Conservation (phyloP, 2,113 vertebrate genomes). For the human region GRCh38 chr4:15753001-15753500, state of each 20-base stretch:
- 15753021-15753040: no score
- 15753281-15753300: background rate
- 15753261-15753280: background rate
- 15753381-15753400: background rate
- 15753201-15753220: background rate
- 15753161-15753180: background rate
- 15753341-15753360: background rate
- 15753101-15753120: background rate
- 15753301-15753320: background rate
- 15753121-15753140: background rate
- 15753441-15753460: background rate
- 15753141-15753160: background rate
- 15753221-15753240: background rate
- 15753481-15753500: background rate
- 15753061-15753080: no score
- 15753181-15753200: background rate
- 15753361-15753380: background rate
- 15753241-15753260: background rate
- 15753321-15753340: background rate
- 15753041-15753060: no score
- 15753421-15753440: background rate
- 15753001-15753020: no score
- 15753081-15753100: background rate
- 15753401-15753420: background rate
- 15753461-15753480: no score